phyloP scores from a whole-genome alignment of 1,140 invertebrate genomes.

The Heliconius hewitsoni region DNA sequence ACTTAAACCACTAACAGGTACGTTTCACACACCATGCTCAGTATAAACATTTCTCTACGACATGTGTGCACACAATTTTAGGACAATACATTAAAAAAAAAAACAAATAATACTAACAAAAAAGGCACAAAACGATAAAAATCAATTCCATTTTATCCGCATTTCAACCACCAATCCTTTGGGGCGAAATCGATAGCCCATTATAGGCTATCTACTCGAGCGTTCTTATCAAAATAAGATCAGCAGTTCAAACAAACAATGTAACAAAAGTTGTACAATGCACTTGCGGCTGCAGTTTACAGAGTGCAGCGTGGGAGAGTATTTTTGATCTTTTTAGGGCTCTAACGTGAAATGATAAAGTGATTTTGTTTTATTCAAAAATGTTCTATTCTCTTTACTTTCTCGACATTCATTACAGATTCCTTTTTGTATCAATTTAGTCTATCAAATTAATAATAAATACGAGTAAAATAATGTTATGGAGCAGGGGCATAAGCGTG shows the following conservation, averaged over 20 bases:
- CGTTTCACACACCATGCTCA: neutral
- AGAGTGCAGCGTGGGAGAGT: conserved; percentile 32
- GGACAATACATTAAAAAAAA: neutral
- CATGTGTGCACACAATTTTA: neutral
- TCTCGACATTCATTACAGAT: too few relatives aligned
- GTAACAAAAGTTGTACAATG: conserved; percentile 24
- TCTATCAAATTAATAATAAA: too few relatives aligned
- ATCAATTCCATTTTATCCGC: conserved; percentile 17
- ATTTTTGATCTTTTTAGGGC: neutral
- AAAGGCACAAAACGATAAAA: conserved; percentile 24
- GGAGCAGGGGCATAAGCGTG: too few relatives aligned
- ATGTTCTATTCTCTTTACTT: too few relatives aligned
- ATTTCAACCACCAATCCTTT: conserved; percentile 29
- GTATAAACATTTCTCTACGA: neutral
- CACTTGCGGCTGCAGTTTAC: conserved; percentile 1
- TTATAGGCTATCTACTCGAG: conserved; percentile 16
- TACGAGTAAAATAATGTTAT: too few relatives aligned
- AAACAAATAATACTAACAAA: conserved; percentile 2
- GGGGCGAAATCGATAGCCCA: conserved; percentile 12
- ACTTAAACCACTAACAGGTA: neutral
- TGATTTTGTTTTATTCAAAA: too few relatives aligned
- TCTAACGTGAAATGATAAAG: neutral
- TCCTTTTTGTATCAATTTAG: too few relatives aligned
- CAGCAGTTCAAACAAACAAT: conserved; percentile 18
- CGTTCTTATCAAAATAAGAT: conserved; percentile 26